Evolutionary conservation across 2,888 invertebrate species (phyloP).

Genomic region (Homarus gammarus): DNA sequence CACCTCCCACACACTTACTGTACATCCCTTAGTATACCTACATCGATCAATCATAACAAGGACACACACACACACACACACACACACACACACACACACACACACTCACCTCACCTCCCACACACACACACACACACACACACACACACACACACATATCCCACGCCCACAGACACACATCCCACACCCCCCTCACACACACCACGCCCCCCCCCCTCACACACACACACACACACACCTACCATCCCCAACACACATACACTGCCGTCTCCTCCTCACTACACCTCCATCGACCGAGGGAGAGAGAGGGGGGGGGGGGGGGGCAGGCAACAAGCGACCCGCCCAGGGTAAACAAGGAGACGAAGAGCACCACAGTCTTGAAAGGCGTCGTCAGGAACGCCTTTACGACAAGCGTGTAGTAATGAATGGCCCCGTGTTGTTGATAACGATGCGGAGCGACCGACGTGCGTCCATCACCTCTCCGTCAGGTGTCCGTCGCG

Average conservation of each 20-base stretch:
- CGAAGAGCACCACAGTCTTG: background rate
- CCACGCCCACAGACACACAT: background rate
- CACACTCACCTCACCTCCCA: too few relatives aligned
- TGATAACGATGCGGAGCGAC: background rate
- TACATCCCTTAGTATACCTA: too few relatives aligned
- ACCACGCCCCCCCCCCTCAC: background rate
- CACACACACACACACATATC: too few relatives aligned
- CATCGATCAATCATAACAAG: too few relatives aligned
- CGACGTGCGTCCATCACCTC: constrained; percentile 20
- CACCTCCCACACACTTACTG: too few relatives aligned
- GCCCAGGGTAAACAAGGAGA: background rate
- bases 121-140: too few relatives aligned
- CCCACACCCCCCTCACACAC: background rate
- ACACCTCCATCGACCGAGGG: background rate
- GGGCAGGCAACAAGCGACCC: background rate
- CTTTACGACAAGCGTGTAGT: background rate
- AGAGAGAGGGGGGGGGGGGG: constrained; percentile 18
- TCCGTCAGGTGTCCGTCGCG: background rate
- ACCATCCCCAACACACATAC: too few relatives aligned
- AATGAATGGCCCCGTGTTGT: constrained; percentile 26
- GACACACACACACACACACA: too few relatives aligned
- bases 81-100: too few relatives aligned
- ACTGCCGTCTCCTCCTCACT: background rate
- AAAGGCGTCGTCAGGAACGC: background rate
- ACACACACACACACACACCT: too few relatives aligned